phyloP scores from a whole-genome alignment of 2,113 vertebrate genomes.

The Theristicus caerulescens region DNA sequence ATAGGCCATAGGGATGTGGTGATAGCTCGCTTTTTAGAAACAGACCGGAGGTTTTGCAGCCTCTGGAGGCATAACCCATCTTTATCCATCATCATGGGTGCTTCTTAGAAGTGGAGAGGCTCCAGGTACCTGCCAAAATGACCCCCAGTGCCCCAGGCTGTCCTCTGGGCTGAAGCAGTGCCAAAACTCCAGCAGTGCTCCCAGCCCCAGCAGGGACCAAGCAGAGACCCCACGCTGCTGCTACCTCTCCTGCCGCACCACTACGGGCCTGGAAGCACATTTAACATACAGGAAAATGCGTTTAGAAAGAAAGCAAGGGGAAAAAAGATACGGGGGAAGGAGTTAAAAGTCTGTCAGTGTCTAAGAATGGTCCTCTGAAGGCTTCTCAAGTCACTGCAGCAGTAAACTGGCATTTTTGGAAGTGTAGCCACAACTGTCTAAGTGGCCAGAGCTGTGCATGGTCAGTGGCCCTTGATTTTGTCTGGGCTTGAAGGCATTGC shows the following conservation, averaged over 20 bases:
- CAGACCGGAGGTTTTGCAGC: not conserved
- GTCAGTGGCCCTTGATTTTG: not conserved
- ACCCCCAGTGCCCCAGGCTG: not conserved
- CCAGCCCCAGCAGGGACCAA: not conserved
- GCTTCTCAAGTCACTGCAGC: not conserved
- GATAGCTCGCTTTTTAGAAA: not conserved
- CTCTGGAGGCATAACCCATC: not conserved
- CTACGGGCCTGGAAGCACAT: rapidly evolving
- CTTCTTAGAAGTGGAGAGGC: not conserved
- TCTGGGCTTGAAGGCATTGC: not conserved
- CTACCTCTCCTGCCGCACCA: not conserved
- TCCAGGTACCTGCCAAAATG: not conserved
- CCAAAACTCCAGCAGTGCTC: not conserved
- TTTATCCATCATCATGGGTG: not conserved
- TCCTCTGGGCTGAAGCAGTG: not conserved
- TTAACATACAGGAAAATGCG: not conserved
- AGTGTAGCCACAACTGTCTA: not conserved
- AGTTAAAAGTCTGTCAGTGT: not conserved
- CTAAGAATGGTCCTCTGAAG: not conserved
- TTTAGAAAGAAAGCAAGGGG: rapidly evolving
- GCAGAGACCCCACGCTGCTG: rapidly evolving
- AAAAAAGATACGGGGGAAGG: rapidly evolving
- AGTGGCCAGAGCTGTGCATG: not conserved
- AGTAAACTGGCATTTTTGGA: not conserved
- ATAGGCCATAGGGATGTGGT: rapidly evolving